Evolutionary conservation across 2,888 invertebrate genomes (phyloP).

Genomic region (Melitaea athalia): DNA sequence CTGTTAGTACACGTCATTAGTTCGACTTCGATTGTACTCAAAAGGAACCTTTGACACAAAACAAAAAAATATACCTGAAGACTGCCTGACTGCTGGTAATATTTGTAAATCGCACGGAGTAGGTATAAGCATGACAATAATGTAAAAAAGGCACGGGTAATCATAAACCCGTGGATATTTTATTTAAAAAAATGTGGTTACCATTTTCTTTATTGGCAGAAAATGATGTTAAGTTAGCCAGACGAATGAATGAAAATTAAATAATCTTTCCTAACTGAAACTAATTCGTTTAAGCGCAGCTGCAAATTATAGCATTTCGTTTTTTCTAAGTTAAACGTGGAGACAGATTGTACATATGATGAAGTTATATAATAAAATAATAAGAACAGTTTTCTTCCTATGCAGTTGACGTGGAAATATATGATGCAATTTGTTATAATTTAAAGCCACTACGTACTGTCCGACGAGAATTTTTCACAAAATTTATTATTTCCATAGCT

Average conservation of each 20-base stretch:
- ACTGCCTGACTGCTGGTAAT: no score
- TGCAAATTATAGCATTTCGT: not conserved
- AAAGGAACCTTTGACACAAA: no score
- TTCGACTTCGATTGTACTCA: no score
- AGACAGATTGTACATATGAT: not conserved
- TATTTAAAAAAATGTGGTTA: no score
- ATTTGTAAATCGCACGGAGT: no score
- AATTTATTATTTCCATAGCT: conserved; percentile 17
- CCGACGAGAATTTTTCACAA: conserved; percentile 17
- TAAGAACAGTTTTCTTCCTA: conserved; percentile 15
- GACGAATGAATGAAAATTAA: not conserved
- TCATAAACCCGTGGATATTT: no score
- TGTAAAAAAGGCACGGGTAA: no score
- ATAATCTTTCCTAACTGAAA: not conserved
- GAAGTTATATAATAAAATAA: conserved; percentile 16
- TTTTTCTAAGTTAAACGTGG: not conserved
- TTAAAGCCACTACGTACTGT: conserved; percentile 23
- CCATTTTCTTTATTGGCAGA: not conserved
- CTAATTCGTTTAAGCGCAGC: not conserved
- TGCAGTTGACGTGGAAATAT: conserved; percentile 21
- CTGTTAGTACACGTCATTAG: no score
- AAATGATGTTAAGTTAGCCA: not conserved
- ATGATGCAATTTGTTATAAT: conserved; percentile 25
- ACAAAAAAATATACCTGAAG: no score
- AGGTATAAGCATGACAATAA: no score